These are phyloP conservation scores for Scortum barcoo DNA, from an alignment of 2,113 vertebrate genomes.

Conservation along the genomic window DNA sequence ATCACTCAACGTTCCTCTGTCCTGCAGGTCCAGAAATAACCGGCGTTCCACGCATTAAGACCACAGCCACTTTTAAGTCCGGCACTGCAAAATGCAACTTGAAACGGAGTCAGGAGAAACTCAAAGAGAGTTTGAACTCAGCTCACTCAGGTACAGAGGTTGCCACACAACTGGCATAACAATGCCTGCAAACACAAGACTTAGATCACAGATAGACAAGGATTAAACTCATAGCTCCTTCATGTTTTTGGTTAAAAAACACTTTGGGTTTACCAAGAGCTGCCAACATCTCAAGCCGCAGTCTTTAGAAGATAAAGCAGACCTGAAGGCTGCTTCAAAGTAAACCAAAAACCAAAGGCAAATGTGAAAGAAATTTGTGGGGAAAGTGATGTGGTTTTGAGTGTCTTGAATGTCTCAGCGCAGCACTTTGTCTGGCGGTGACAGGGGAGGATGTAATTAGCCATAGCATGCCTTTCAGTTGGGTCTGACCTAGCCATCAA, in stretches of 20 bases:
- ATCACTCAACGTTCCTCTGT: slow-evolving; percentile 63
- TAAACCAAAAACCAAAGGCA: slow-evolving; percentile 69
- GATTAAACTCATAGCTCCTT: slow-evolving; percentile 46
- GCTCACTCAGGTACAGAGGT: slow-evolving; percentile 89
- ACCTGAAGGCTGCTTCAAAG: slow-evolving; percentile 69
- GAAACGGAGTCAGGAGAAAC: slow-evolving; percentile 90
- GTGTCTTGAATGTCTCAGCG: slow-evolving; percentile 71
- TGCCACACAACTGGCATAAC: slow-evolving; percentile 39
- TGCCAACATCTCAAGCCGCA: slow-evolving; percentile 56
- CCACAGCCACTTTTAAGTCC: slow-evolving; percentile 93
- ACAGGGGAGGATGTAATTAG: slow-evolving; percentile 80
- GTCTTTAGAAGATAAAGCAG: slow-evolving; percentile 63
- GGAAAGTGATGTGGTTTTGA: slow-evolving; percentile 74
- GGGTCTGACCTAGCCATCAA: slow-evolving; percentile 73
- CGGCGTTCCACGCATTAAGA: slow-evolving; percentile 88
- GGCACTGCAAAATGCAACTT: slow-evolving; percentile 93
- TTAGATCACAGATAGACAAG: slow-evolving; percentile 39
- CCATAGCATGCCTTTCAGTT: slow-evolving; percentile 73
- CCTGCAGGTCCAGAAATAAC: slow-evolving; percentile 77
- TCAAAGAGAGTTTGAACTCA: slow-evolving; percentile 87
- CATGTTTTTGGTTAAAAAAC: slow-evolving; percentile 60
- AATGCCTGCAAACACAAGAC: slow-evolving; percentile 36
- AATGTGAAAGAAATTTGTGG: slow-evolving; percentile 76
- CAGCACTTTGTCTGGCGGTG: slow-evolving; percentile 76
- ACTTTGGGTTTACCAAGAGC: slow-evolving; percentile 55